phyloP scores from a whole-genome alignment of 1,140 invertebrate genomes.

The Bombus difficillimus region DNA sequence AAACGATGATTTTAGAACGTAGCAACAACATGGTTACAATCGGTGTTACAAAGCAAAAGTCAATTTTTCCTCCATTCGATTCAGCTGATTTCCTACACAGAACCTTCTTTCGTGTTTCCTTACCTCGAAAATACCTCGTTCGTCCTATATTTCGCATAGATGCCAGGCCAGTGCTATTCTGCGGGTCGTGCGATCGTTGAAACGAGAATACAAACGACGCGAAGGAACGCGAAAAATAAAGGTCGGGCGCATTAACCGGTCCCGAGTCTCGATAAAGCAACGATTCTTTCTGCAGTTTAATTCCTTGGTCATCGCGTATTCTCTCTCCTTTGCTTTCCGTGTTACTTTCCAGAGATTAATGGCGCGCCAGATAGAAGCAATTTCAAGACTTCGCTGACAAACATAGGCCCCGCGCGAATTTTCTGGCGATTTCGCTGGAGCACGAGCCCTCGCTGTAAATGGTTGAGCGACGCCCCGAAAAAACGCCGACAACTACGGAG shows the following conservation, averaged over 20 bases:
- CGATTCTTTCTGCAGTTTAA: neutral
- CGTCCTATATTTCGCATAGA: neutral
- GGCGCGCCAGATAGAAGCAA: constrained; percentile 12
- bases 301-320: too few species aligned
- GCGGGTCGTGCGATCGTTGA: neutral
- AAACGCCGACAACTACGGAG: neutral
- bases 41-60: neutral
- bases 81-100: neutral
- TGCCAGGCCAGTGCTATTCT: neutral
- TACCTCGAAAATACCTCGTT: neutral
- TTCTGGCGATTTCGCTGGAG: neutral
- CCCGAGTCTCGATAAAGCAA: neutral
- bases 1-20: too few species aligned
- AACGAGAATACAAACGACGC: constrained; percentile 3
- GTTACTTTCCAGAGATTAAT: constrained; percentile 29
- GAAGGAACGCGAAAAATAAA: constrained; percentile 19
- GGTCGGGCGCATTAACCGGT: neutral
- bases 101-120: too few species aligned
- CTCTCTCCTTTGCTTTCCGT: too few species aligned
- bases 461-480: neutral
- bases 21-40: neutral
- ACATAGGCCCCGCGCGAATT: neutral
- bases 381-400: constrained; percentile 16
- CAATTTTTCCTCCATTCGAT: neutral
- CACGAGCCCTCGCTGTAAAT: neutral